Evolutionary conservation across 2,113 vertebrate genomes (phyloP).

Genomic region (Sciurus niger): DNA sequence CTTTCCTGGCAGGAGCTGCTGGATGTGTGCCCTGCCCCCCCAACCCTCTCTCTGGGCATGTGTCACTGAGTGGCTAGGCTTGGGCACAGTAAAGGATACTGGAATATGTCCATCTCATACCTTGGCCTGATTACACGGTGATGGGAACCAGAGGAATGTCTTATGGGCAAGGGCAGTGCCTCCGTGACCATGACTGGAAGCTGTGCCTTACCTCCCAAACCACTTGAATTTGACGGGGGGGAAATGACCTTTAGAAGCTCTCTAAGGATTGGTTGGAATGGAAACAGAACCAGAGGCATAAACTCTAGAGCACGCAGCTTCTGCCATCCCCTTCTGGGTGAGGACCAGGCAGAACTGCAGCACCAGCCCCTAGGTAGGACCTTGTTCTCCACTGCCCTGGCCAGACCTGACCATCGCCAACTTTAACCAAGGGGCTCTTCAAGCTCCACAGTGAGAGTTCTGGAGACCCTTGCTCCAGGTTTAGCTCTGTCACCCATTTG

Average conservation of each 20-base stretch:
- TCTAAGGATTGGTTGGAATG: conserved; percentile 35
- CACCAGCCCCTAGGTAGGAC: neutral
- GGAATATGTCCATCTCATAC: neutral
- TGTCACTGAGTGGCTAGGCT: neutral
- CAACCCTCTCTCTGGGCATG: conserved; percentile 28
- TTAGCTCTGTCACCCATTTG: neutral
- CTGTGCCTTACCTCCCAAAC: conserved; percentile 15
- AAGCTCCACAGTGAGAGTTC: neutral
- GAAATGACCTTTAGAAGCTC: conserved; percentile 58
- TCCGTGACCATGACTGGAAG: conserved; percentile 31
- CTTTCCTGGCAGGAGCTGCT: conserved; percentile 11
- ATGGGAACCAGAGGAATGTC: conserved; percentile 51
- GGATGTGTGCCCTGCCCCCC: neutral
- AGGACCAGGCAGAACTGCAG: neutral
- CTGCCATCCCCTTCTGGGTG: neutral
- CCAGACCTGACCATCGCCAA: neutral
- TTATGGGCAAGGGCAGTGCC: conserved; percentile 49
- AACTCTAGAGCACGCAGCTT: neutral
- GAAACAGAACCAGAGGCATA: neutral
- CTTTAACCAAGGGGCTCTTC: neutral
- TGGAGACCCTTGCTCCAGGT: neutral
- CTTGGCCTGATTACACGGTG: neutral
- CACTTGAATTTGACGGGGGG: conserved; percentile 67
- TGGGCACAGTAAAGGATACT: conserved; percentile 23
- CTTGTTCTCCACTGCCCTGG: neutral